Base-by-base conservation (phyloP, 2,797 vertebrate genomes). In the Denticeps clupeoides region DNA sequence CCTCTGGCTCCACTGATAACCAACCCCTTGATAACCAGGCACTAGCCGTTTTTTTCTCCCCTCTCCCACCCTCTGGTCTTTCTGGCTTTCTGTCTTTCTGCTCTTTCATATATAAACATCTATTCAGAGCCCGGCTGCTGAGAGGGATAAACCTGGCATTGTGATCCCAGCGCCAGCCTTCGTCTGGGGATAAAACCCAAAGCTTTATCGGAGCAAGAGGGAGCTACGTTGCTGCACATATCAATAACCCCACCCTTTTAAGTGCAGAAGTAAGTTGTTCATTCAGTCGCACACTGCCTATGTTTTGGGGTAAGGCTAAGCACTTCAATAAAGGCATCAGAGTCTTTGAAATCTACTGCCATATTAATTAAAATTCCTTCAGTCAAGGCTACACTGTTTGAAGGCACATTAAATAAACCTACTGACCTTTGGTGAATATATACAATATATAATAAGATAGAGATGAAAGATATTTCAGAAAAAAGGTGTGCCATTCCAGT, bases 1-100 rank as follows among this genome's bases (percentile, higher is more conserved):
- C 72, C 59, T 62, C 65, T 59, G 74, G 68, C 72, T 78, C 74
- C 82, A 73, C 70, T 78, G 66, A 72, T 68, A 71, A 79, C 46
- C 74, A 74, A 42, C n/a, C 19, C 22, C 42, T 24, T 5, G 56
- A 64, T 55, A 50, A 49, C 28, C 26, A 15, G 29, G 29, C 42
- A 15, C 27, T 27, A 27, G 41, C 37, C 10, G 10, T n/a, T 25
- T 4, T 5, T 38, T 9, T 38, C 3, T 29, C 18, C 10, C 18
- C 26, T 45, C 4, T 21, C 9, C 37, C 22, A 32, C 26, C n/a
- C 18, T 18, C n/a, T 32, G 10, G 13, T 31, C 28, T 28, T 25
- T 47, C 50, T 49, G 44, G 41, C 26, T 49, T 33, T 41, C 12
- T 50, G 29, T 43, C 41, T 18, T 35, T 35, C 24, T 51, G 49